Conservation (phyloP, 1,140 invertebrate genomes). For the Goniozus legneri region DNA sequence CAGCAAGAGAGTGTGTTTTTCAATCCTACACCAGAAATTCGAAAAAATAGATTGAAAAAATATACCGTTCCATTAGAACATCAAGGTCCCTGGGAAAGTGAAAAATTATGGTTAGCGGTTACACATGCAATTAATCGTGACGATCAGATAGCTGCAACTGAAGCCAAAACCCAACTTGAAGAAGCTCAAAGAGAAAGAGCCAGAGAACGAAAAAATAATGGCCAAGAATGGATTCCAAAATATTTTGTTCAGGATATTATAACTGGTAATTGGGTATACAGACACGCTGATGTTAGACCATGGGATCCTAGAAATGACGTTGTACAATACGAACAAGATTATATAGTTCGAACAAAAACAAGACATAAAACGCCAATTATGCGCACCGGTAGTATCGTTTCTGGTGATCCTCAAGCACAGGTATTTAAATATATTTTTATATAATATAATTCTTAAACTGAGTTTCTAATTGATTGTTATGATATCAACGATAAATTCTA, state of each 20-base stretch:
- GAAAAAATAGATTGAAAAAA: conserved; percentile 69
- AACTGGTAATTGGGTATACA: conserved; percentile 73
- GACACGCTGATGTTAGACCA: conserved; percentile 69
- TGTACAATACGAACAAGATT: conserved; percentile 75
- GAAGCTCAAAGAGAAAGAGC: conserved; percentile 75
- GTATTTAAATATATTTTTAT: conserved; percentile 27
- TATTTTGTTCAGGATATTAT: conserved; percentile 70
- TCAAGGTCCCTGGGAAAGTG: conserved; percentile 80
- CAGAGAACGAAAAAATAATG: conserved; percentile 62
- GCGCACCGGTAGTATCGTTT: conserved; percentile 61
- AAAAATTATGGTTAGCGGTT: conserved; percentile 81
- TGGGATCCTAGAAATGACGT: conserved; percentile 83
- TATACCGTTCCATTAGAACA: conserved; percentile 75
- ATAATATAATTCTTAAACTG: conserved; percentile 1
- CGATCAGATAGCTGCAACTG: conserved; percentile 78
- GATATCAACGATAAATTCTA: conserved; percentile 24
- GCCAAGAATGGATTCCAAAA: conserved; percentile 65
- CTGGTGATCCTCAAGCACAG: conserved; percentile 56
- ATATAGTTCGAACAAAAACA: conserved; percentile 69
- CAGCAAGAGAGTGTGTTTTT: conserved; percentile 75
- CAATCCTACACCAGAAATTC: conserved; percentile 67
- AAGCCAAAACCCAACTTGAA: conserved; percentile 85
- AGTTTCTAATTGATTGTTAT: neutral
- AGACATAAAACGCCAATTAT: conserved; percentile 69
- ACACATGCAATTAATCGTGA: conserved; percentile 75